Percentiles rank a stretch among this genome's conserved stretches.
phyloP scores from a whole-genome alignment of 1,140 invertebrate genomes.

The Neotoxoptera formosana region DNA sequence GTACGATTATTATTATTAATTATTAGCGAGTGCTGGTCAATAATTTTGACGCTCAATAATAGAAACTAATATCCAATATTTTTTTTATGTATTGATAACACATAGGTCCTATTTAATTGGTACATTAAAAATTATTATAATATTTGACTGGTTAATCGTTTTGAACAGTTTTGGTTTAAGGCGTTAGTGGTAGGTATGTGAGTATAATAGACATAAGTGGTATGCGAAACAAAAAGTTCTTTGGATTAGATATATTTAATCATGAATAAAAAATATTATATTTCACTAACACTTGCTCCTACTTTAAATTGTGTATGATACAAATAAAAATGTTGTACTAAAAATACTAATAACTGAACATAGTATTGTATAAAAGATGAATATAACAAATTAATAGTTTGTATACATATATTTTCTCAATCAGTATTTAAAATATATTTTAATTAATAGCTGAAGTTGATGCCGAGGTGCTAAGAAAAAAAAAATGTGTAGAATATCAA shows the following conservation, averaged over 20 bases:
- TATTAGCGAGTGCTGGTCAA: no score
- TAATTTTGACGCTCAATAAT: background rate
- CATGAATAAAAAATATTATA: background rate
- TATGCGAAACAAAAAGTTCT: no score
- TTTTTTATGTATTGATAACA: no score
- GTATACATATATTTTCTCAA: background rate
- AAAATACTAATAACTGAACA: no score
- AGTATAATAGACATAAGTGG: no score
- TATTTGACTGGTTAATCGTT: background rate
- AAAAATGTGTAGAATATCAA: constrained; percentile 52
- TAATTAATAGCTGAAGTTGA: constrained; percentile 37
- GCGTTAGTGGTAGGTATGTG: no score
- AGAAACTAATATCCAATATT: background rate
- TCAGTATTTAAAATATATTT: background rate
- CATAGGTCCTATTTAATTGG: no score
- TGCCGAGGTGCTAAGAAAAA: constrained; percentile 43
- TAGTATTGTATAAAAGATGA: background rate
- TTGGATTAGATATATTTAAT: no score
- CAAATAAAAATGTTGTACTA: no score
- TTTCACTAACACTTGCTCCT: background rate
- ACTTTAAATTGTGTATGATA: background rate
- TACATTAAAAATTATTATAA: no score
- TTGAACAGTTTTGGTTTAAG: background rate
- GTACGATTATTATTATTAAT: no score
- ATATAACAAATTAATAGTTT: background rate